These are phyloP conservation scores for Pristionchus fissidentatus DNA, from an alignment of 2,888 invertebrate species.

Conservation along the genomic window DNA sequence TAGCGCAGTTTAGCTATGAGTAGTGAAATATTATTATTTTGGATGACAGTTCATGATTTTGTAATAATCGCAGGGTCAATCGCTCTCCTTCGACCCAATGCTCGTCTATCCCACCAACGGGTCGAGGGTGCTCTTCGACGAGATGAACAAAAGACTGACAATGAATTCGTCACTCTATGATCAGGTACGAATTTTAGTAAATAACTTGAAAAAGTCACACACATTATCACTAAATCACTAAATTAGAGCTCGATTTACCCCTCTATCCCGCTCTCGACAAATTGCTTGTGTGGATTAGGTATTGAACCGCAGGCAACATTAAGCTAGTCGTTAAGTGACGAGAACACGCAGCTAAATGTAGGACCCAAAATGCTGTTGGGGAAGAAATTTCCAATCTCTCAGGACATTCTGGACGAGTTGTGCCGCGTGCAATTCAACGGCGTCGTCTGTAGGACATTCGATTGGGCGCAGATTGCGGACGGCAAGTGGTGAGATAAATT, in stretches of 20 bases:
- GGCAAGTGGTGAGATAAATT: slow-evolving; percentile 65
- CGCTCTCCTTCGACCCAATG: slow-evolving; percentile 70
- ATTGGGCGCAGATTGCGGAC: slow-evolving; percentile 69
- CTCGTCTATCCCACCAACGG: slow-evolving; percentile 64
- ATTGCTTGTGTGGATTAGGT: no score
- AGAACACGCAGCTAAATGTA: no score
- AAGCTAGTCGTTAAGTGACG: no score
- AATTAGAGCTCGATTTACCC: no score
- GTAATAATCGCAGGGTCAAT: slow-evolving; percentile 55
- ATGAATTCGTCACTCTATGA: slow-evolving; percentile 58
- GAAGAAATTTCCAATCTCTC: no score
- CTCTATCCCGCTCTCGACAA: no score
- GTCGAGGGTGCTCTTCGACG: slow-evolving; percentile 58
- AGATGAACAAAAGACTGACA: slow-evolving; percentile 60
- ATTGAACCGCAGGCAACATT: no score
- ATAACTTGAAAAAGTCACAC: not conserved
- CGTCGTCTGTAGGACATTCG: slow-evolving; percentile 68
- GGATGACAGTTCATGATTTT: slow-evolving; percentile 47
- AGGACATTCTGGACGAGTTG: slow-evolving; percentile 71
- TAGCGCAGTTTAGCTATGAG: no score
- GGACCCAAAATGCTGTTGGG: no score
- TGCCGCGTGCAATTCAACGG: slow-evolving; percentile 65
- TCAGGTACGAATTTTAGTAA: slow-evolving; percentile 61
- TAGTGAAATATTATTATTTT: no score
- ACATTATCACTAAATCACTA: no score